These are phyloP conservation scores for Leptobrachium leishanense DNA, from an alignment of 2,113 vertebrate species.

Conservation along the genomic window DNA sequence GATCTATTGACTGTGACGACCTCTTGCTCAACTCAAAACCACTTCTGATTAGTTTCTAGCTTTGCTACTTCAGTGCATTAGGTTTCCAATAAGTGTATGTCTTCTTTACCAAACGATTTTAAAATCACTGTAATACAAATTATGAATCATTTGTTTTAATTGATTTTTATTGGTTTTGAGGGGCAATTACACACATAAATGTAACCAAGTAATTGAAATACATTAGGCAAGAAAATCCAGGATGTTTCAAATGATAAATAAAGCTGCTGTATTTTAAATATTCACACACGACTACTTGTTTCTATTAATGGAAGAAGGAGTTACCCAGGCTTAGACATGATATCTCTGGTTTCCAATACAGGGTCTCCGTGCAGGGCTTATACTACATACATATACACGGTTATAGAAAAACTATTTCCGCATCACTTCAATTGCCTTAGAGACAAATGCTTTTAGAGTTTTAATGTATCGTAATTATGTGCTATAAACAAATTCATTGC, in stretches of 20 bases:
- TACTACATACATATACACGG: no score
- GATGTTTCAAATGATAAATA: conserved; percentile 50
- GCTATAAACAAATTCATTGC: no score
- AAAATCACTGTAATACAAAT: conserved; percentile 54
- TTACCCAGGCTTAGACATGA: no score
- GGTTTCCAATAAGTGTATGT: conserved; percentile 34
- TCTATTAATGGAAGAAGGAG: no score
- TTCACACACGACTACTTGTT: no score
- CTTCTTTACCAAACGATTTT: conserved; percentile 53
- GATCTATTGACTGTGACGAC: conserved; percentile 47
- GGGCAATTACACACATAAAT: conserved; percentile 55
- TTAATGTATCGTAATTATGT: no score
- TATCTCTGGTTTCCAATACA: no score
- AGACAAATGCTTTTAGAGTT: no score
- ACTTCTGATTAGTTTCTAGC: conserved; percentile 48
- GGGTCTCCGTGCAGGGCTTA: no score
- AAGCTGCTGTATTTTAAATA: conserved; percentile 38
- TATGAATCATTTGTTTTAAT: conserved; percentile 57
- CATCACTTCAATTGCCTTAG: no score
- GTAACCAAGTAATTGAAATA: conserved; percentile 52
- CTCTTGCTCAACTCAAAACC: conserved; percentile 50
- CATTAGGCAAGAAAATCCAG: conserved; percentile 56
- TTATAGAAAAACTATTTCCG: no score
- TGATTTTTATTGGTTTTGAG: conserved; percentile 54
- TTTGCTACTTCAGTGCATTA: conserved; percentile 51